Evolutionary conservation across 2,797 vertebrate species (phyloP).

Genomic region (Chiloscyllium punctatum): DNA sequence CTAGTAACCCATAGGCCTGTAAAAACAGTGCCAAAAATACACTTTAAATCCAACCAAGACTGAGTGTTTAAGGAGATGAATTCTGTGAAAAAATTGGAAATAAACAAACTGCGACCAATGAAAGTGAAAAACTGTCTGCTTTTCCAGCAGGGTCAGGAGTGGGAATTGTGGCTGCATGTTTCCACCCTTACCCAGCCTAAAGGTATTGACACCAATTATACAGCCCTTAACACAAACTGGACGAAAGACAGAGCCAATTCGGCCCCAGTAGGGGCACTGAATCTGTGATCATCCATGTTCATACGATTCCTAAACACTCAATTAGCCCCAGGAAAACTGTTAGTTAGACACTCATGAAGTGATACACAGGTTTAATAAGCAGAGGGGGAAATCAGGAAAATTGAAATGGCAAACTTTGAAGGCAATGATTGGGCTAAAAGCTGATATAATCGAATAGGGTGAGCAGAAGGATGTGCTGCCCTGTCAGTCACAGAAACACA

Average conservation of each 20-base stretch:
- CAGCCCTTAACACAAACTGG: not conserved
- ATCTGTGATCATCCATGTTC: not conserved
- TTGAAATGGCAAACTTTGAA: not conserved
- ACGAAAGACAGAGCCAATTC: not conserved
- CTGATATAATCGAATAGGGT: not conserved
- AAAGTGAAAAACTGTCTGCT: not conserved
- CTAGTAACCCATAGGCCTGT: not conserved
- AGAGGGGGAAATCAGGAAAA: not conserved
- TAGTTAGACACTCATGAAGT: not conserved
- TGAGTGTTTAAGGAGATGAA: not conserved
- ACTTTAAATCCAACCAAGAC: not conserved
- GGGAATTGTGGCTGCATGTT: not conserved
- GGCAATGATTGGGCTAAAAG: not conserved
- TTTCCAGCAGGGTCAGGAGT: not conserved
- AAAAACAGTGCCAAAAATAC: not conserved
- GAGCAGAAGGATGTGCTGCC: not conserved
- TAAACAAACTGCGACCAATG: not conserved
- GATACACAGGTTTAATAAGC: not conserved
- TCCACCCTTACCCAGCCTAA: not conserved
- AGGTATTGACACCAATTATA: not conserved
- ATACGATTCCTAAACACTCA: not conserved
- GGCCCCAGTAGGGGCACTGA: not conserved
- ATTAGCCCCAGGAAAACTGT: not conserved
- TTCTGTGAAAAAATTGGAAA: not conserved
- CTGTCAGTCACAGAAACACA: not conserved